phyloP scores from a whole-genome alignment of 2,113 vertebrate species.

The Zingel zingel region DNA sequence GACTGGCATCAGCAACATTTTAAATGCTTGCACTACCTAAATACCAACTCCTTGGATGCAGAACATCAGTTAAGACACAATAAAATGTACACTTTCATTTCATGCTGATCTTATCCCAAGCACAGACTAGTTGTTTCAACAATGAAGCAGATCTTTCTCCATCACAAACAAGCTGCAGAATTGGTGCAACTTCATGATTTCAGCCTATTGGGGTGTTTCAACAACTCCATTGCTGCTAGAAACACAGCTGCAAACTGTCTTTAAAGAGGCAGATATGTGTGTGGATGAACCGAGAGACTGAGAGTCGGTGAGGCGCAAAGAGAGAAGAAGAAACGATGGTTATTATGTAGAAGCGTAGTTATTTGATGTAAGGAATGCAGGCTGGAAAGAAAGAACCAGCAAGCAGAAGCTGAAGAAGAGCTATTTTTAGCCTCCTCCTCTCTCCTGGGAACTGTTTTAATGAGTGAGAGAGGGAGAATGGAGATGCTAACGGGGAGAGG shows the following conservation, averaged over 20 bases:
- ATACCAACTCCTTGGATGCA: constrained; percentile 28
- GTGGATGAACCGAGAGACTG: background rate
- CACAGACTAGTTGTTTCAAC: background rate
- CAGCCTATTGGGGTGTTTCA: constrained; percentile 23
- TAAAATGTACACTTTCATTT: constrained; percentile 1
- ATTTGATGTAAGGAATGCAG: constrained; percentile 71
- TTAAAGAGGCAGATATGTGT: constrained; percentile 11
- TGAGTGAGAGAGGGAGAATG: constrained; percentile 65
- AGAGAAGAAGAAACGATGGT: constrained; percentile 15
- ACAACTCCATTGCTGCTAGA: constrained; percentile 5
- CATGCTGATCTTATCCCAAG: background rate
- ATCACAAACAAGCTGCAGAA: constrained; percentile 2
- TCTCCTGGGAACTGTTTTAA: constrained; percentile 78
- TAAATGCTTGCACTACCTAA: constrained; percentile 8
- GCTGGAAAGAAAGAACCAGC: constrained; percentile 40
- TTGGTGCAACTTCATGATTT: constrained; percentile 11
- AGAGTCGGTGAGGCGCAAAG: background rate
- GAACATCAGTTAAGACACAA: background rate
- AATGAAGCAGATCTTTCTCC: constrained; percentile 7
- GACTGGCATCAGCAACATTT: constrained; percentile 33
- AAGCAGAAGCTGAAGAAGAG: constrained; percentile 52
- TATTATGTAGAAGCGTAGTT: constrained; percentile 62
- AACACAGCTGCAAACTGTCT: constrained; percentile 18
- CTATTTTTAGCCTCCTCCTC: constrained; percentile 78
- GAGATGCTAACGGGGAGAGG: constrained; percentile 48